These are phyloP conservation scores for Scophthalmus maximus DNA, from an alignment of 2,113 vertebrate genomes.

Conservation along the genomic window DNA sequence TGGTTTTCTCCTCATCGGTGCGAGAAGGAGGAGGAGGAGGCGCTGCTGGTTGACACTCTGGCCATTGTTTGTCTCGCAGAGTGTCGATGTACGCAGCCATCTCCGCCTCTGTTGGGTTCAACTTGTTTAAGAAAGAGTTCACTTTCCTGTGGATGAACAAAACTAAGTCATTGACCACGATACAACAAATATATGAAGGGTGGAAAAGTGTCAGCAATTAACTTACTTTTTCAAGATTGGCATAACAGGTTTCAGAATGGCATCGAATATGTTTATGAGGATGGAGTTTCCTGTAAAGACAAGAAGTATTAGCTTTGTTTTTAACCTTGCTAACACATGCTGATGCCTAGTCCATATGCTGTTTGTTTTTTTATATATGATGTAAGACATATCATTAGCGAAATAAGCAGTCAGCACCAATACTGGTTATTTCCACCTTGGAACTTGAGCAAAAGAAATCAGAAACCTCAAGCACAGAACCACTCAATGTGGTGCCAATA, in stretches of 20 bases:
- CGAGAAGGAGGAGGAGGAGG: constrained; percentile 42
- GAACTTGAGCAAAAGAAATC: not conserved
- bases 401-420: not conserved
- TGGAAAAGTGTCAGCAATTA: not conserved
- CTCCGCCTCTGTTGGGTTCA: constrained; percentile 77
- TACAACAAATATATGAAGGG: not conserved
- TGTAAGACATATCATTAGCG: too few species aligned
- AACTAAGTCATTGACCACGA: rapidly evolving
- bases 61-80: constrained; percentile 74
- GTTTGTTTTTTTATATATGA: not conserved
- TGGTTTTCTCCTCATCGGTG: constrained; percentile 69
- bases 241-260: constrained; percentile 78
- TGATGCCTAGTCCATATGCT: not conserved
- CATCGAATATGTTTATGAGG: constrained; percentile 77
- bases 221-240: constrained; percentile 82
- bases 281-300: constrained; percentile 79
- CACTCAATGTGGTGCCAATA: too few species aligned
- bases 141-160: constrained; percentile 74
- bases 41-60: constrained; percentile 29
- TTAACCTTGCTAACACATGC: too few species aligned
- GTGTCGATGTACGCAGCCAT: constrained; percentile 74
- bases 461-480: not conserved
- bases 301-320: not conserved
- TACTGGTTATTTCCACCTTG: not conserved
- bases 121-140: constrained; percentile 74